Base-by-base conservation (phyloP, 2,113 vertebrate species). In the Chaenogobius annularis region DNA sequence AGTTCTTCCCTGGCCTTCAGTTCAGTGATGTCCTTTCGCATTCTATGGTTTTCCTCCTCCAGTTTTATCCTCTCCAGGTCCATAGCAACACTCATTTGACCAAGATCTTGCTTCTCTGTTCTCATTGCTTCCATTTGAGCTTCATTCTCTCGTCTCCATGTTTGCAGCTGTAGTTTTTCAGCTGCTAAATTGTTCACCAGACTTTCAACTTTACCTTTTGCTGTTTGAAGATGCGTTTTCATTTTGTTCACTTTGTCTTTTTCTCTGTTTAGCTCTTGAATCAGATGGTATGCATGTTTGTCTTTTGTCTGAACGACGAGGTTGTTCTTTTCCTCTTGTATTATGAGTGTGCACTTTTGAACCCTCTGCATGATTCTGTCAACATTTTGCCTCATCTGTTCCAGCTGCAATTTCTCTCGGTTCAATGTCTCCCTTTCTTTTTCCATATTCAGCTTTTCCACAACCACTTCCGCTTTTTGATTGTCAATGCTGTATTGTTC, bases 381-480 rank as follows among this genome's bases (percentile, higher is more conserved):
- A 12, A 66, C 20, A 22, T 47, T 19, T 14, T 9, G 7, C 20
- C 5, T 47, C 43, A 66, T 66, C 64, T 20, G 10, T 23, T n/a
- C 20, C n/a, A 66, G 20, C 12, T 66, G 40, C 20, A 8, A 13
- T 47, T 47, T 66, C 10, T 47, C 43, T 66, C 46, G 37, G 13
- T 66, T 66, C 5, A 66, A 23, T n/a, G 10, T 66, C 43, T 66
- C 64, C 46, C 43, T 47, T 46, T 66, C 64, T 66, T 20, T 65
- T 23, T 66, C 64, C 64, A 66, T 44, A 26, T 66, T 6, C 14
- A 20, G 11, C 10, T 15, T 20, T 26, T 66, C 64, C 7, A 22
- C 40, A 12, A 6, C 23, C 5, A 66, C 10, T 13, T 74, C 68
- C 3, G 46, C 3, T 44, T 66, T 47, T 22, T 47, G 64, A 13